phyloP scores from a whole-genome alignment of 2,888 invertebrate genomes.

The Athrips mouffetella region DNA sequence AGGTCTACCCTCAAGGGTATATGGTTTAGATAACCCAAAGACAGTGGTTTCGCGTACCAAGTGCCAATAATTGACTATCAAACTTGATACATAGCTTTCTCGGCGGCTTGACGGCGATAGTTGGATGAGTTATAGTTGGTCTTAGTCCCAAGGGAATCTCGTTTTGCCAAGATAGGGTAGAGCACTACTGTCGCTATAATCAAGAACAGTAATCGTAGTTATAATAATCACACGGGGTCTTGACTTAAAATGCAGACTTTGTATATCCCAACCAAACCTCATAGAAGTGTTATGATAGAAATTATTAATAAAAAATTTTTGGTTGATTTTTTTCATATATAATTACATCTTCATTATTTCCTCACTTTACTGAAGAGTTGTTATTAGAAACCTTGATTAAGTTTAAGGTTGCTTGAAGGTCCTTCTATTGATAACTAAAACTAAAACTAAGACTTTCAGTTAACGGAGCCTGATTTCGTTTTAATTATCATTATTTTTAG shows the following conservation, averaged over 20 bases:
- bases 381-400: too few relatives aligned
- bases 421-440: too few relatives aligned
- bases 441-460: neutral
- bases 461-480: neutral
- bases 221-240: neutral
- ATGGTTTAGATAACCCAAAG: conserved; percentile 57
- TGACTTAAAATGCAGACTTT: conserved; percentile 6
- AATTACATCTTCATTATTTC: too few relatives aligned
- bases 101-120: conserved; percentile 62
- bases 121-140: conserved; percentile 63
- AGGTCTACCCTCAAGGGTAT: conserved; percentile 44
- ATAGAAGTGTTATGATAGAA: neutral
- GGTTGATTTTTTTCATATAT: too few relatives aligned
- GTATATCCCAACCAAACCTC: conserved; percentile 3
- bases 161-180: conserved; percentile 37
- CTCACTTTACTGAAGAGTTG: too few relatives aligned
- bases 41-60: conserved; percentile 61
- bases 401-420: too few relatives aligned
- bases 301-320: too few relatives aligned
- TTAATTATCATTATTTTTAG: neutral
- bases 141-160: conserved; percentile 51
- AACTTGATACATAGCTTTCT: conserved; percentile 72
- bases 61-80: conserved; percentile 76
- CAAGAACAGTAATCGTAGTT: neutral
- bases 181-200: conserved; percentile 5